Base-by-base conservation (phyloP, 2,888 invertebrate species). In the Chrysopilus asiliformis region DNA sequence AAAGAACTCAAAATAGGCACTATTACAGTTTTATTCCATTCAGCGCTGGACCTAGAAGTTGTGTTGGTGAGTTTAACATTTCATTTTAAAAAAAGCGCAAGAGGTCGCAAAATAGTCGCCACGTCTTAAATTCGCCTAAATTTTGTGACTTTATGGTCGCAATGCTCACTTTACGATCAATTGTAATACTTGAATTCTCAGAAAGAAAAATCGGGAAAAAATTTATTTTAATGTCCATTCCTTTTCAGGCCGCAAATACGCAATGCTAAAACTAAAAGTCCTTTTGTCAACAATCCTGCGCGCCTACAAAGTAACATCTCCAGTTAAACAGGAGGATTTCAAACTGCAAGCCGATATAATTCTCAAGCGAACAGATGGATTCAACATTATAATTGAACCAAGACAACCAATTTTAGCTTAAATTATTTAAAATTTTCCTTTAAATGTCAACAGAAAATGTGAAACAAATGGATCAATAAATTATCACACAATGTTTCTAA, bases 21-120 rank as follows among this genome's bases (percentile, higher is more conserved):
- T 83, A 80, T 53, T 84, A 84, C 55, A 74, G 80, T 42, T 83
- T 74, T 52, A 76, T 84, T 36, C 83, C 83, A 0, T 84, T 84
- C 66, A 81, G 80, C 41, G 83, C 83, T 31, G 83, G 83, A 17
- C 82, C 83, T 2, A 70, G 83, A 43, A 81, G 81, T 48, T 83
- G 83, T 55, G 82, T 82, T 15, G 82, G 74, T 74, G 51, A 62
- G 70, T 57, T 24, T 6, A 25, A 16, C 10, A 27, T 16, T 41
- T 41, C 12, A n/a, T n/a, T n/a, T n/a, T n/a, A n/a, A n/a, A n/a
- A n/a, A n/a, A n/a, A n/a, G n/a, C n/a, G n/a, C n/a, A n/a, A n/a
- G n/a, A n/a, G n/a, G n/a, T n/a, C n/a, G n/a, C n/a, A n/a, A n/a
- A n/a, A n/a, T n/a, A n/a, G n/a, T n/a, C n/a, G n/a, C n/a, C n/a